These are phyloP conservation scores for Columba livia DNA, from an alignment of 2,113 vertebrate genomes.

Conservation along the genomic window DNA sequence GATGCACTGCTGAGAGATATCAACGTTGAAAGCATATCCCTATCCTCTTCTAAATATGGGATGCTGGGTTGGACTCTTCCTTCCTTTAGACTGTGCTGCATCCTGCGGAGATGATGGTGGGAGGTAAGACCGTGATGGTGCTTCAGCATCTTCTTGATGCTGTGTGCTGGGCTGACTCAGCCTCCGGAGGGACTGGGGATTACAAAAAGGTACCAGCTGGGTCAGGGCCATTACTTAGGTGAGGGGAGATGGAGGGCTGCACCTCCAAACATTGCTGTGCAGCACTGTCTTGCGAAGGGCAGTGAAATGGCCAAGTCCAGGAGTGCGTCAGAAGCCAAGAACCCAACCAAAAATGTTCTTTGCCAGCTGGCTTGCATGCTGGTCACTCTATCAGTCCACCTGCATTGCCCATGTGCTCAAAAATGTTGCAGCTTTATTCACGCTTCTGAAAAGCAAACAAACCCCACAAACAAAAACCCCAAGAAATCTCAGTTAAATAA, in stretches of 20 bases:
- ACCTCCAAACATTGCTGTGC: too few relatives aligned
- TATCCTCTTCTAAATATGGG: background rate
- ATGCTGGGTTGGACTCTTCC: background rate
- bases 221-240: rapidly evolving
- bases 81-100: background rate
- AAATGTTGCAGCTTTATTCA: background rate
- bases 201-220: background rate
- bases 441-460: background rate
- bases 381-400: background rate
- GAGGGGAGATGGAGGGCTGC: background rate
- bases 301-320: background rate
- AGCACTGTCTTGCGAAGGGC: background rate
- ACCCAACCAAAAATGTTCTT: background rate
- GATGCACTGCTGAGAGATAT: background rate
- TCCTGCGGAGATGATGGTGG: background rate
- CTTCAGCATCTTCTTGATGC: background rate
- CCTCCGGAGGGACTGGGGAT: background rate
- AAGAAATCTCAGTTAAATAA: background rate
- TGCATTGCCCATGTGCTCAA: background rate
- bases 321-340: background rate
- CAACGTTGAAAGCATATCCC: background rate
- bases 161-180: background rate
- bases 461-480: background rate
- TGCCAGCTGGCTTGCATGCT: background rate
- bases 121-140: too few relatives aligned